Percentiles rank a stretch among this genome's conserved stretches.
Conservation (phyloP, 2,888 invertebrate species). For the Chrysodeixis includens region DNA sequence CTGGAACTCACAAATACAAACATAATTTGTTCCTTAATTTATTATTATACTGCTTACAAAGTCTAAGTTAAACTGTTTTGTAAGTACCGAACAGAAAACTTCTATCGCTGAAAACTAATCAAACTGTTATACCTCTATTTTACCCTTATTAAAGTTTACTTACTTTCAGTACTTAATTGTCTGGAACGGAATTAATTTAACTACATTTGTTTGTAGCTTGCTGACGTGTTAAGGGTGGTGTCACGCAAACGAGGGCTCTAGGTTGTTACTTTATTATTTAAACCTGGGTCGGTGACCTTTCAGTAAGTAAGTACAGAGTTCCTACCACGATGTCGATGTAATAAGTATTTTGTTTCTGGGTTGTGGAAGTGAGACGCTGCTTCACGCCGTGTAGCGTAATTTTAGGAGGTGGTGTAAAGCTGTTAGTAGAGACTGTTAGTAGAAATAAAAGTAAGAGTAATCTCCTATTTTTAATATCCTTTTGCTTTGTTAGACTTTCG, state of each 20-base stretch:
- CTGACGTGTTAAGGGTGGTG: slow-evolving; percentile 42
- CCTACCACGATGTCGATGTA: no score
- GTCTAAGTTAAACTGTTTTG: not conserved
- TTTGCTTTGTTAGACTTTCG: no score
- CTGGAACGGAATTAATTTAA: slow-evolving; percentile 29
- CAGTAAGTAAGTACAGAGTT: not conserved
- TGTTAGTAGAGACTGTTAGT: no score
- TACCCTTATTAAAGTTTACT: not conserved
- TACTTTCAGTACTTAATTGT: slow-evolving; percentile 15
- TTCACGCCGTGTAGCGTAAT: no score
- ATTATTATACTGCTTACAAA: not conserved
- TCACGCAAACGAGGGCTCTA: slow-evolving; percentile 31
- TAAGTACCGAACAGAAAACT: no score
- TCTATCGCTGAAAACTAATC: slow-evolving; percentile 10
- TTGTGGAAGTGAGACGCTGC: no score
- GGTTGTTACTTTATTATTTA: slow-evolving; percentile 3
- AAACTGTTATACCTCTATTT: not conserved
- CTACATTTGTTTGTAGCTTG: slow-evolving; percentile 43
- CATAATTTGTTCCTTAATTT: no score
- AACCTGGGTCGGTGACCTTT: slow-evolving; percentile 21
- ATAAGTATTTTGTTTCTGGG: no score
- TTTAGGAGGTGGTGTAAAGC: no score
- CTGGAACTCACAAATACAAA: no score
- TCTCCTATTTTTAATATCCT: no score
- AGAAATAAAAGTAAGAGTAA: no score